Evolutionary conservation across 2,113 vertebrate genomes (phyloP), one percentile per base, ranked within the genome.

Genomic region (Xenopus laevis): DNA sequence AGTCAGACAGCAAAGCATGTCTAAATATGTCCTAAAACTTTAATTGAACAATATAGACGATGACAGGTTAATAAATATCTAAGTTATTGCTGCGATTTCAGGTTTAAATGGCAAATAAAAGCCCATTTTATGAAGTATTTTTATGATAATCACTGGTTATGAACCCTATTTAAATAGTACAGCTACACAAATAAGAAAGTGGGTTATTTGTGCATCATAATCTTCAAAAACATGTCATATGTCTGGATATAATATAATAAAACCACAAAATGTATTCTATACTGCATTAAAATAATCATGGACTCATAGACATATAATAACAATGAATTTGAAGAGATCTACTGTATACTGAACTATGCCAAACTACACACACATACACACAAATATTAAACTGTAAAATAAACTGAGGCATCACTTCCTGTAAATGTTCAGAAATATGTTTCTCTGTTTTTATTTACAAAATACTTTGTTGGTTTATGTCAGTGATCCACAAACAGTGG

Each of bases 91-190:
- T 70, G 67, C 59, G 59, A 70, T 77, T 77, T 64, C 67, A 62
- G 69, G 67, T 58, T 77, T 77, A 77, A 77, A 70, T 77, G 74
- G 59, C 74, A 69, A 77, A 70, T 77, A 77, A 77, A 75, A 75
- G 66, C 60, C 58, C 20, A 46, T 44, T 76, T 77, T 77, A 70
- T 70, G 67, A 70, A 47, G 74, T 57, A 64, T 77, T 60, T 70
- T 69, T 76, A 70, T 64, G 68, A 64, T 65, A 69, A 77, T 70
- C 60, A 70, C 20, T 40, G 16, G 30, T 57, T 68, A 77, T 70
- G 60, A 75, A 75, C 65, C 59, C 12, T 27, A 18, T 23, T 61
- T 50, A 50, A 60, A 58, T 15, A 18, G 63, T 7, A 20, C 20
- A 13, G 30, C 63, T 47, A 71, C 18, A 16, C 63, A 65, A 45